These are phyloP conservation scores for Scaptomyza reducta DNA, from an alignment of 2,888 invertebrate species.

Conservation along the genomic window DNA sequence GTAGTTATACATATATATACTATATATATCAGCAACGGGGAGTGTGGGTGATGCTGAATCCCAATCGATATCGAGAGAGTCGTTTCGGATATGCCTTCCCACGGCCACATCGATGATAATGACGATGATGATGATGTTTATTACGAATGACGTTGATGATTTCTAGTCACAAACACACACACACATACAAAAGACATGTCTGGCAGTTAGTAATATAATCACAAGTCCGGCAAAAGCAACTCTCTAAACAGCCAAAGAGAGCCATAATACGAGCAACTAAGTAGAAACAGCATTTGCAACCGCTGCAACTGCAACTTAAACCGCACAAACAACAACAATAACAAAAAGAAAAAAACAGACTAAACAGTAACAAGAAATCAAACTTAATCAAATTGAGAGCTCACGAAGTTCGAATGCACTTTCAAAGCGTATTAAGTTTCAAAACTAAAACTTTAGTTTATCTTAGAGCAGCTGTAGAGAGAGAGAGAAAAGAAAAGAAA, in stretches of 20 bases:
- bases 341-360: constrained; percentile 29
- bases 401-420: constrained; percentile 46
- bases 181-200: constrained; percentile 21
- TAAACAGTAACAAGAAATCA: constrained; percentile 50
- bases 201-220: constrained; percentile 65
- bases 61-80: constrained; percentile 40
- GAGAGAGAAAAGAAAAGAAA: background rate
- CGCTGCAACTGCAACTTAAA: constrained; percentile 32
- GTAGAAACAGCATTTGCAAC: constrained; percentile 59
- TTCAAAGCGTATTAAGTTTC: constrained; percentile 14
- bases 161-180: constrained; percentile 40
- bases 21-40: constrained; percentile 1
- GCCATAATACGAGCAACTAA: constrained; percentile 67
- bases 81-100: constrained; percentile 58
- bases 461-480: background rate
- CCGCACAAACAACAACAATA: constrained; percentile 6
- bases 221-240: constrained; percentile 54
- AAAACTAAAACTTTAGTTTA: background rate
- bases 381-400: constrained; percentile 7
- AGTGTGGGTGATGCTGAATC: constrained; percentile 39
- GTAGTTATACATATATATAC: background rate
- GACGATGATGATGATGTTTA: constrained; percentile 9
- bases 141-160: constrained; percentile 31
- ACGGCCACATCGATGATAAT: constrained; percentile 40
- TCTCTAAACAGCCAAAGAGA: constrained; percentile 70